Conservation (phyloP, 2,113 vertebrate species). For the Siniperca chuatsi region DNA sequence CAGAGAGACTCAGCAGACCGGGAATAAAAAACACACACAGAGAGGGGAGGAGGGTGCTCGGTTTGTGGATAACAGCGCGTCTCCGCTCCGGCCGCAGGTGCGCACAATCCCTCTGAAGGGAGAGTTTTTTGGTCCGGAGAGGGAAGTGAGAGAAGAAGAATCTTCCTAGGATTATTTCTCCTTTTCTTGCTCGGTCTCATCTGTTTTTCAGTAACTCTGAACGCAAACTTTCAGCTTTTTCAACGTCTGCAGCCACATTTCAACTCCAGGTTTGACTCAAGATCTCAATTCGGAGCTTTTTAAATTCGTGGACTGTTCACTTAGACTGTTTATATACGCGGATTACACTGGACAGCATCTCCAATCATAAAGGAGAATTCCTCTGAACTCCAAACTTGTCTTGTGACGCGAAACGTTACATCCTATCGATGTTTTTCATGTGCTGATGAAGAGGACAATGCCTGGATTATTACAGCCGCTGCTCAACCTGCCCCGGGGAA, state of each 20-base stretch:
- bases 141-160: conserved; percentile 38
- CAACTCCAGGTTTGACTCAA: neutral
- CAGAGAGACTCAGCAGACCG: conserved; percentile 44
- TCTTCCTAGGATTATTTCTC: conserved; percentile 48
- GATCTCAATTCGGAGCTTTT: neutral
- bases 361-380: conserved; percentile 1
- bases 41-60: conserved; percentile 29
- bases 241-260: neutral
- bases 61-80: conserved; percentile 64
- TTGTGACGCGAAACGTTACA: conserved; percentile 2
- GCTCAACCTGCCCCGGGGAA: conserved; percentile 44
- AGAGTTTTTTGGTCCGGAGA: conserved; percentile 29
- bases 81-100: conserved; percentile 68
- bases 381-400: conserved; percentile 45
- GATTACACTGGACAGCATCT: conserved; percentile 44
- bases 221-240: conserved; percentile 22
- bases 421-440: neutral
- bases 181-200: neutral
- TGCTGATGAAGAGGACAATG: conserved; percentile 69
- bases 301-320: conserved; percentile 19
- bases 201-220: neutral
- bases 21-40: conserved; percentile 42
- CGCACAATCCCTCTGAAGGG: conserved; percentile 41
- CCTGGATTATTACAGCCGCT: conserved; percentile 78
- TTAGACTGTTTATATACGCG: conserved; percentile 36